These are phyloP conservation scores for Cichlasoma orientale DNA, from an alignment of 2,797 vertebrate genomes.

Conservation along the genomic window DNA sequence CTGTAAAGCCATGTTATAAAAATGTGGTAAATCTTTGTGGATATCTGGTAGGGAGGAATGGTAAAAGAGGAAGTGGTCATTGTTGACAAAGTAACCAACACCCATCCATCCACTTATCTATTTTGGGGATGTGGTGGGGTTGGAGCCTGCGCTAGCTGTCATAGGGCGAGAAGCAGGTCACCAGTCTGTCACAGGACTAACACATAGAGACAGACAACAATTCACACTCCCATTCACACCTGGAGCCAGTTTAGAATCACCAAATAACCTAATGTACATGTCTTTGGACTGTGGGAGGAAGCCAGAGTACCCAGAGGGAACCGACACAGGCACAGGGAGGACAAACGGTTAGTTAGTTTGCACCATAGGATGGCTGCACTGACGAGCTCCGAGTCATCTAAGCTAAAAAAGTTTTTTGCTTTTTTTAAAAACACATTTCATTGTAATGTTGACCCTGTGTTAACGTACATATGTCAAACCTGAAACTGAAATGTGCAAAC, in stretches of 20 bases:
- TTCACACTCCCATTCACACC: not conserved
- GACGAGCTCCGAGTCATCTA: too few relatives aligned
- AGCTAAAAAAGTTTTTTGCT: too few relatives aligned
- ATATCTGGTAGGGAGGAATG: not conserved
- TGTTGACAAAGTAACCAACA: not conserved
- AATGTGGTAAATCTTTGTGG: not conserved
- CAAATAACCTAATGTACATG: not conserved
- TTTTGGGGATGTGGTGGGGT: not conserved
- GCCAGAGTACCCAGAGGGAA: not conserved
- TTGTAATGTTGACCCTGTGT: too few relatives aligned
- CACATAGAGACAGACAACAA: not conserved
- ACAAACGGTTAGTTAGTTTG: too few relatives aligned
- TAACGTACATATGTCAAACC: too few relatives aligned
- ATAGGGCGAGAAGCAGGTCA: not conserved
- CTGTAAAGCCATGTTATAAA: not conserved
- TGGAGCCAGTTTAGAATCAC: not conserved
- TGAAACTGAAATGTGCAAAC: too few relatives aligned
- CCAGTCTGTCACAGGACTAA: not conserved
- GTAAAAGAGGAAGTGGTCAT: not conserved
- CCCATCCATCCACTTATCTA: not conserved
- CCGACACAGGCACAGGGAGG: not conserved
- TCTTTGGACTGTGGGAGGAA: not conserved
- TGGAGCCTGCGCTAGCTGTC: too few relatives aligned
- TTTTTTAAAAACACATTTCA: too few relatives aligned
- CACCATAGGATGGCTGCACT: too few relatives aligned